These are phyloP conservation scores for Willowsia nigromaculata DNA, from an alignment of 2,888 invertebrate genomes.

Conservation along the genomic window DNA sequence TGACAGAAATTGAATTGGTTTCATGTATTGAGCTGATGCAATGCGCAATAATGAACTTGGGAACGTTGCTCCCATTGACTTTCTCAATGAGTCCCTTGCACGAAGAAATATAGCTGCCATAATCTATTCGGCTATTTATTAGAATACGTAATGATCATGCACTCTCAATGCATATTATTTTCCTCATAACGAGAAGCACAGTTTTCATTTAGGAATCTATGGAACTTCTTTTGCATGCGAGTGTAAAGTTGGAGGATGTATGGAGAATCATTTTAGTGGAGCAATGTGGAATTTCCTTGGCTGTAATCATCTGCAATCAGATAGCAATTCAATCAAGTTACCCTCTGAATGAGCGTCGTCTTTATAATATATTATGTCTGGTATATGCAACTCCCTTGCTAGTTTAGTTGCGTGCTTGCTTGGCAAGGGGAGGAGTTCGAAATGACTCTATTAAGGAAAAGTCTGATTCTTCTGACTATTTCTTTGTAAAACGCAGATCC, in stretches of 20 bases:
- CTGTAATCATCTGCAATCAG: slow-evolving; percentile 69
- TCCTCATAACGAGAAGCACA: too few species aligned
- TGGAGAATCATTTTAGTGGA: slow-evolving; percentile 7
- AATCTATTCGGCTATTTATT: too few species aligned
- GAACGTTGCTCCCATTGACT: too few species aligned
- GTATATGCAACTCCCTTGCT: not conserved
- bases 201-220: slow-evolving; percentile 34
- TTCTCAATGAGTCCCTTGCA: too few species aligned
- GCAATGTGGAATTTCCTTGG: slow-evolving; percentile 33
- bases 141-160: too few species aligned
- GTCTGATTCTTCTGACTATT: slow-evolving; percentile 62
- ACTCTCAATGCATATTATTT: too few species aligned
- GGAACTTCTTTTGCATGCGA: slow-evolving; percentile 54
- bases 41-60: not conserved
- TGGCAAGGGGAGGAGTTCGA: slow-evolving; percentile 1
- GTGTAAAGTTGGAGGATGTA: slow-evolving; percentile 23
- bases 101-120: too few species aligned
- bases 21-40: not conserved
- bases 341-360: slow-evolving; percentile 15
- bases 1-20: not conserved
- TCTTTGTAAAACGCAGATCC: slow-evolving; percentile 69
- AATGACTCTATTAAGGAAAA: slow-evolving; percentile 60
- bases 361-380: slow-evolving; percentile 33
- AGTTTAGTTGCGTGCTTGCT: slow-evolving; percentile 3
- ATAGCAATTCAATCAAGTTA: slow-evolving; percentile 71